phyloP scores from a whole-genome alignment of 2,888 invertebrate genomes.

The Nephrotoma appendiculata region DNA sequence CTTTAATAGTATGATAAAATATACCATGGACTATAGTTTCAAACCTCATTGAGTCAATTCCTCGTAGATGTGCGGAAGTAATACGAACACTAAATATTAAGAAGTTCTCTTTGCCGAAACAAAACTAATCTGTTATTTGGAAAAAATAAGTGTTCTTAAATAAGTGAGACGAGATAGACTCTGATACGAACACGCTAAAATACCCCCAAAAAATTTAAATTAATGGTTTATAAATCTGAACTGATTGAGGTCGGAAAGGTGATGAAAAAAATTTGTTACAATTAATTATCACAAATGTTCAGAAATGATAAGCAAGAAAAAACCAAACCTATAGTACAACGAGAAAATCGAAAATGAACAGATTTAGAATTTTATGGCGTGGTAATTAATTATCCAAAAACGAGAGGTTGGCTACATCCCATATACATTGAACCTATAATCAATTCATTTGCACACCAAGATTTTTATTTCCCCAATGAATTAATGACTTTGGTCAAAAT shows the following conservation, averaged over 20 bases:
- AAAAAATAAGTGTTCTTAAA: too few relatives aligned
- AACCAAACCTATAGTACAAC: background rate
- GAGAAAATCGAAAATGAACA: background rate
- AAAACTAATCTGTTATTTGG: too few relatives aligned
- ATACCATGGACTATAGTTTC: too few relatives aligned
- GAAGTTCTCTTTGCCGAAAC: too few relatives aligned
- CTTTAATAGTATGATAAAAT: too few relatives aligned
- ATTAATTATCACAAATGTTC: background rate
- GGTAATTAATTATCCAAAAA: background rate
- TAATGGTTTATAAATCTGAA: background rate
- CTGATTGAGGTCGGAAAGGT: background rate
- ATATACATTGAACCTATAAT: background rate
- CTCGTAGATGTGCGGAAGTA: too few relatives aligned
- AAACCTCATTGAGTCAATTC: too few relatives aligned
- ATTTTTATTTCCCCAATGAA: background rate
- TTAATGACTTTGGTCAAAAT: background rate
- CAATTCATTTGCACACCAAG: background rate
- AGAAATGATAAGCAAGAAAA: background rate
- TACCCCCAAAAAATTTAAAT: background rate
- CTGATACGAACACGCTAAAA: too few relatives aligned
- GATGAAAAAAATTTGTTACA: background rate
- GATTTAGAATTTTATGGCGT: background rate
- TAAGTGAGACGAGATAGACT: too few relatives aligned
- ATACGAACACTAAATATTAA: too few relatives aligned
- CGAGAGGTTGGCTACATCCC: background rate